These are phyloP conservation scores for Blastobasis adustella DNA, from an alignment of 2,888 invertebrate species.

Conservation along the genomic window DNA sequence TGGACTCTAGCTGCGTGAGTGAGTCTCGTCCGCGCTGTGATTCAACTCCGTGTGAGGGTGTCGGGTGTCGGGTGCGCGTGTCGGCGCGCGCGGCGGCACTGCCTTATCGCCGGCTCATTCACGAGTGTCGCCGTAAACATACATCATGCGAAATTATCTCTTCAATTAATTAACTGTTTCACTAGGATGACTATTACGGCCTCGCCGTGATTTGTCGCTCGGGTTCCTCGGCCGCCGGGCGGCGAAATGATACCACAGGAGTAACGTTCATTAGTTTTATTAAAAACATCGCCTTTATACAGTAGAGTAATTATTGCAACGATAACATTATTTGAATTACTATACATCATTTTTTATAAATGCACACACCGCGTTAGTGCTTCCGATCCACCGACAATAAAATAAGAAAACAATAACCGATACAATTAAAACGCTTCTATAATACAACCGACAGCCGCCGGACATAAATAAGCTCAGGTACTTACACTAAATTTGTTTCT, in stretches of 20 bases:
- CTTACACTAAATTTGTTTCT: conserved; percentile 34
- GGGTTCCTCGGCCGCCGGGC: too few relatives aligned
- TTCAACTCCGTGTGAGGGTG: too few relatives aligned
- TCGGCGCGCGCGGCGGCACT: not conserved
- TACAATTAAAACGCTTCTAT: conserved; percentile 6
- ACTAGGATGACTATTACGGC: too few relatives aligned
- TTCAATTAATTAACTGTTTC: too few relatives aligned
- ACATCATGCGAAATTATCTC: too few relatives aligned
- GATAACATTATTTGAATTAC: conserved; percentile 15
- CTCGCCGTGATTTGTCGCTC: too few relatives aligned
- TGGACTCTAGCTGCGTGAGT: not conserved
- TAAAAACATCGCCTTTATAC: conserved; percentile 14
- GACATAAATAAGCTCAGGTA: conserved; percentile 34
- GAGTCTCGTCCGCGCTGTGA: not conserved
- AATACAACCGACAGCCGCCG: conserved; percentile 12
- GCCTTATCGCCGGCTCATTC: not conserved
- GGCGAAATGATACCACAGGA: too few relatives aligned
- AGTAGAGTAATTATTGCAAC: conserved; percentile 28
- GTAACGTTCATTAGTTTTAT: too few relatives aligned
- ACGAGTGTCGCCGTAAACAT: too few relatives aligned
- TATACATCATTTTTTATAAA: conserved; percentile 26
- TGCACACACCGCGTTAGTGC: conserved; percentile 30
- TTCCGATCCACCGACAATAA: conserved; percentile 6
- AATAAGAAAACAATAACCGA: conserved; percentile 4
- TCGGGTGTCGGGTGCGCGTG: not conserved